Conservation (phyloP, 2,888 invertebrate species). For the Drosophila mettleri region DNA sequence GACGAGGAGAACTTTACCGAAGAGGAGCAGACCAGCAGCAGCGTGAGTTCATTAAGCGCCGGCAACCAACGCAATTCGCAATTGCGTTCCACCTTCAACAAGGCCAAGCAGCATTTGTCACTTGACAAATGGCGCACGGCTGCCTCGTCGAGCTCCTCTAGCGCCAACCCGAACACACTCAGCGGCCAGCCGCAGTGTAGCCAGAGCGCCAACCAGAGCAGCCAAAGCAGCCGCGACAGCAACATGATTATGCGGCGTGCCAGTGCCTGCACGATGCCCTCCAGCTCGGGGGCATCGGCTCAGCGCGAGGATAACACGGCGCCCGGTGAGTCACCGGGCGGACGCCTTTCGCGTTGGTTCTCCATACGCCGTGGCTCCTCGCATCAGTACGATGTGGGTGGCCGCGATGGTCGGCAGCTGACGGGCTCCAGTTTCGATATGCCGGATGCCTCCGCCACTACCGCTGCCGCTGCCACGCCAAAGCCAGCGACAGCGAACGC, state of each 20-base stretch:
- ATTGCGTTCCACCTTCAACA: conserved; percentile 92
- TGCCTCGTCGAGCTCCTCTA: conserved; percentile 75
- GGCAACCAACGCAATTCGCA: conserved; percentile 89
- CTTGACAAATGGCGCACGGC: conserved; percentile 90
- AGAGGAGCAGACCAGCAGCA: conserved; percentile 80
- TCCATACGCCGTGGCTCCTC: conserved; percentile 92
- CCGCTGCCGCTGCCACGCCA: conserved; percentile 11
- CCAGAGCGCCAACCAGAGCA: conserved; percentile 41
- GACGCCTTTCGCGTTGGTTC: conserved; percentile 94
- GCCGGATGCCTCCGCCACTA: conserved; percentile 76
- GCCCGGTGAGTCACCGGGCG: conserved; percentile 90
- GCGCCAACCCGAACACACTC: conserved; percentile 18
- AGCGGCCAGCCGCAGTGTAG: conserved; percentile 28
- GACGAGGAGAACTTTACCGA: conserved; percentile 88
- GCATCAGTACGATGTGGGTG: conserved; percentile 92
- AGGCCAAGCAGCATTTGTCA: conserved; percentile 91
- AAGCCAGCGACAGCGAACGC: conserved; percentile 23
- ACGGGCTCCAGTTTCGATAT: conserved; percentile 81
- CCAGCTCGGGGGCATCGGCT: conserved; percentile 44
- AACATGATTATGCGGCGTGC: conserved; percentile 75
- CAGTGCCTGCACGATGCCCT: conserved; percentile 76
- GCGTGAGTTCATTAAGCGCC: conserved; percentile 81
- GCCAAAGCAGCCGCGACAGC: conserved; percentile 55
- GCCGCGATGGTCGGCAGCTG: conserved; percentile 84
- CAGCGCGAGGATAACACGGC: conserved; percentile 84